These are phyloP conservation scores for Eidolon helvum DNA, from an alignment of 2,113 vertebrate species.

Conservation along the genomic window DNA sequence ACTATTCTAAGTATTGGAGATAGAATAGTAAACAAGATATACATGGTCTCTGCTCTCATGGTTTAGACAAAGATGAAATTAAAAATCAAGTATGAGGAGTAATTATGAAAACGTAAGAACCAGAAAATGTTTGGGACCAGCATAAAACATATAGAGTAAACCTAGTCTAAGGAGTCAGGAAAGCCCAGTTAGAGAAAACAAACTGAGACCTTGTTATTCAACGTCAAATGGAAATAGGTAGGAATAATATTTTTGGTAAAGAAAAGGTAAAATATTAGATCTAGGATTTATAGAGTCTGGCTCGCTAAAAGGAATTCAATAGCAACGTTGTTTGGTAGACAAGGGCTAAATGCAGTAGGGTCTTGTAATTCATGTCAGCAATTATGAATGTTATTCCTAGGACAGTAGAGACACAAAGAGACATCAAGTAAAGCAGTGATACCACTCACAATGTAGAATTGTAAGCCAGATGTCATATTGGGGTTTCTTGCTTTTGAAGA, in stretches of 20 bases:
- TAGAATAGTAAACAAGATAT: neutral
- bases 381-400: neutral
- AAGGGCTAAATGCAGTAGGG: neutral
- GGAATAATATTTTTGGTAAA: neutral
- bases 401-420: neutral
- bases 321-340: neutral
- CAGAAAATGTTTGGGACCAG: neutral
- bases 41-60: neutral
- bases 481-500: slow-evolving; percentile 3
- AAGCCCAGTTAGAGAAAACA: neutral
- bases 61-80: neutral
- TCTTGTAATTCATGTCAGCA: neutral
- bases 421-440: neutral
- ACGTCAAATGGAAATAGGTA: neutral
- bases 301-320: neutral
- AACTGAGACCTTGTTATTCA: neutral
- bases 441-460: neutral
- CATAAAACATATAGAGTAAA: neutral
- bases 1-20: neutral
- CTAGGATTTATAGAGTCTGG: neutral
- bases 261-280: neutral
- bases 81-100: neutral
- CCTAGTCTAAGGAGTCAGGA: neutral
- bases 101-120: neutral
- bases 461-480: neutral